Conservation (phyloP, 2,797 vertebrate genomes). For the Pteronotus mesoamericanus region DNA sequence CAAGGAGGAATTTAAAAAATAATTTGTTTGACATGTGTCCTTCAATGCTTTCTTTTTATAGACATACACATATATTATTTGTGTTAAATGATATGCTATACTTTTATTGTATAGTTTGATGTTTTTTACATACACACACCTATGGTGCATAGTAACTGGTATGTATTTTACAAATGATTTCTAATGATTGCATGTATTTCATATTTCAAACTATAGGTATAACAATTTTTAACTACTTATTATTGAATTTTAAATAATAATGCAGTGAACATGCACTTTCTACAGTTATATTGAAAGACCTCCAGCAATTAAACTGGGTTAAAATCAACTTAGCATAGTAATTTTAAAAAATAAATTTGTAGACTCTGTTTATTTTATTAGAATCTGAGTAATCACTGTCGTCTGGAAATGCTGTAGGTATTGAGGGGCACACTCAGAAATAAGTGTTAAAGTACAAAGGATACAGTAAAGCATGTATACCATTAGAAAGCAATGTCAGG, state of each 20-base stretch:
- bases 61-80: background rate
- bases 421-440: background rate
- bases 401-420: background rate
- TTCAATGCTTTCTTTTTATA: conserved; percentile 6
- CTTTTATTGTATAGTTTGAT: background rate
- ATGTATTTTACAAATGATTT: conserved; percentile 8
- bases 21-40: background rate
- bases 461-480: background rate
- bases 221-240: conserved; percentile 14
- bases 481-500: background rate
- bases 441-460: background rate
- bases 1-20: conserved; percentile 13
- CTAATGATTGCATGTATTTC: background rate
- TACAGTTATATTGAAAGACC: background rate
- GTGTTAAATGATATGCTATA: background rate
- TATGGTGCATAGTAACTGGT: background rate
- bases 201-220: background rate
- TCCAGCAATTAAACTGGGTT: conserved; percentile 4
- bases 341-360: background rate
- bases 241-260: conserved; percentile 31
- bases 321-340: background rate
- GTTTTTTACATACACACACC: background rate
- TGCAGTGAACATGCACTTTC: background rate
- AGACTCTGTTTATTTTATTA: background rate
- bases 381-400: background rate